phyloP scores from a whole-genome alignment of 30 jellyfish, hydroid and myxozoan genomes.

The Catostylus mosaicus region DNA sequence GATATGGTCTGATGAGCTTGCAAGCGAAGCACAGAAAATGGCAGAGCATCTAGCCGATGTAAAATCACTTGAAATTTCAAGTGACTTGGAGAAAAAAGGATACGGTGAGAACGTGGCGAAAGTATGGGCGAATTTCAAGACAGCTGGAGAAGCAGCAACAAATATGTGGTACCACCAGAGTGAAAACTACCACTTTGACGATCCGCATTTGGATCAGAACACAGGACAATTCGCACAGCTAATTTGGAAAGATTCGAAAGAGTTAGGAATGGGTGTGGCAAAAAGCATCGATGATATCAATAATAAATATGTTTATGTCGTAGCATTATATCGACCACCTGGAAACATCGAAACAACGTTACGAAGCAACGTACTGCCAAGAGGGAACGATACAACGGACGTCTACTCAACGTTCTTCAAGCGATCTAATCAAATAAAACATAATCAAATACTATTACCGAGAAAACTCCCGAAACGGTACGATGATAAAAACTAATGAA shows the following conservation, averaged over 20 bases:
- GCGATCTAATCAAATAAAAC: conserved; percentile 56
- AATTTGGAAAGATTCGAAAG: conserved; percentile 95
- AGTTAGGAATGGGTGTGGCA: conserved; percentile 99
- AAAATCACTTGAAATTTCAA: conserved; percentile 85
- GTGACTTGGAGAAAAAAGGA: conserved; percentile 93
- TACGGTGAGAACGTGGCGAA: conserved; percentile 98
- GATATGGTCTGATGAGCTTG: conserved; percentile 96
- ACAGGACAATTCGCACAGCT: conserved; percentile 99
- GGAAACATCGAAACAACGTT: conserved; percentile 94
- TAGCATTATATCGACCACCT: conserved; percentile 96
- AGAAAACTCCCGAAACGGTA: background rate
- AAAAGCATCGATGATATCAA: conserved; percentile 97
- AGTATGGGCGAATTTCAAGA: conserved; percentile 98
- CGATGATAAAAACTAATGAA: conserved; percentile 12
- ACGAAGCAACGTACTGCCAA: conserved; percentile 85
- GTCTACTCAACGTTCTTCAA: conserved; percentile 94
- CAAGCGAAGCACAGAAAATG: conserved; percentile 94
- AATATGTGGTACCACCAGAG: conserved; percentile 97
- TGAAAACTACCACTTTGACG: conserved; percentile 83
- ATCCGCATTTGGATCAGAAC: conserved; percentile 96
- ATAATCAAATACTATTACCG: conserved; percentile 40
- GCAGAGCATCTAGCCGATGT: conserved; percentile 97
- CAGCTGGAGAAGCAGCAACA: conserved; percentile 97
- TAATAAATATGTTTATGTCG: conserved; percentile 91
- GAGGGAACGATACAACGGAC: conserved; percentile 92